Evolutionary conservation across 1,140 invertebrate species (phyloP).

Genomic region (Leptopilina clavipes): DNA sequence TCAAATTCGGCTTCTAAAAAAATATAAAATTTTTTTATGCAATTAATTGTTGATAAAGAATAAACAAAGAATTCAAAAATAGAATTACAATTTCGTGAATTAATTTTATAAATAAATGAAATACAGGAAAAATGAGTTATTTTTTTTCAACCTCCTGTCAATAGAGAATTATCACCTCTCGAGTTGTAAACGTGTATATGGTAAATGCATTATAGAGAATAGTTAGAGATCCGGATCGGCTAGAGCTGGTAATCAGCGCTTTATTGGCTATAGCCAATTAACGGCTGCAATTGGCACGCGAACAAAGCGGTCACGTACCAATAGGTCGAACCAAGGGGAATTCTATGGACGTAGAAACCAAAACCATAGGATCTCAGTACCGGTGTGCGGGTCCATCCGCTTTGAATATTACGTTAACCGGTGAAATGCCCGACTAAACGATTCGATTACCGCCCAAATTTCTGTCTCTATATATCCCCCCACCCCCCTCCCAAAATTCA

Average conservation of each 20-base stretch:
- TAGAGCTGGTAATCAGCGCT: conserved; percentile 66
- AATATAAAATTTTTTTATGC: no score
- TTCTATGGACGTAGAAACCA: conserved; percentile 48
- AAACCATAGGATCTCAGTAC: conserved; percentile 34
- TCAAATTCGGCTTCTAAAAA: no score
- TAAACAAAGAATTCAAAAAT: no score
- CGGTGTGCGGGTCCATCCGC: conserved; percentile 2
- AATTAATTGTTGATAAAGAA: no score
- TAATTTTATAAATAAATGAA: no score
- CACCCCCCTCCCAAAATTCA: conserved; percentile 8
- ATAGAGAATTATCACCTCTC: background rate
- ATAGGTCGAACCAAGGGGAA: conserved; percentile 53
- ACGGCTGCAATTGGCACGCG: conserved; percentile 67
- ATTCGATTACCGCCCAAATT: conserved; percentile 56
- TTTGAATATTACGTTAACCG: conserved; percentile 40
- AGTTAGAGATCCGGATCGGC: conserved; percentile 49
- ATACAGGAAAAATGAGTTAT: no score
- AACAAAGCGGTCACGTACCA: conserved; percentile 62
- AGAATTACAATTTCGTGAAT: no score
- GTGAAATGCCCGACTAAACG: conserved; percentile 57
- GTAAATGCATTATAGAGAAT: conserved; percentile 34
- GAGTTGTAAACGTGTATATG: conserved; percentile 15
- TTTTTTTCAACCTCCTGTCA: background rate
- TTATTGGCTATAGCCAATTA: conserved; percentile 71
- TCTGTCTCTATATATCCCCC: conserved; percentile 38